Conservation (phyloP, 1,140 invertebrate species). For the Danaus melanippus region DNA sequence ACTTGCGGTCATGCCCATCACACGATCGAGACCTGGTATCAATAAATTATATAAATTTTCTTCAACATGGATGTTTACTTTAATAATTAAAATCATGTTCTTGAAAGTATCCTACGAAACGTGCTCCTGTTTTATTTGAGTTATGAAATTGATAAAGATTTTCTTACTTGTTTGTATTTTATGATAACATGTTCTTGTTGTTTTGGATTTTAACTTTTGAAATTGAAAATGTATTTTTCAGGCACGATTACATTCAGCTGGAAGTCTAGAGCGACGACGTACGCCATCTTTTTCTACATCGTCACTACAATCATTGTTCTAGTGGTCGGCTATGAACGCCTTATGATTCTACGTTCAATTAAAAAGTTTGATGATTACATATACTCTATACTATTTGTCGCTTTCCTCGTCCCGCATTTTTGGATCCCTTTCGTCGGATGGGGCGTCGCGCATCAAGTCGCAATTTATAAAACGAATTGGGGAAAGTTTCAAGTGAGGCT, state of each 20-base stretch:
- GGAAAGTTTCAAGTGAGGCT: slow-evolving; percentile 71
- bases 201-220: too few relatives aligned
- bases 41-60: neutral
- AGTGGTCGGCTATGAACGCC: slow-evolving; percentile 72
- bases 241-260: slow-evolving; percentile 75
- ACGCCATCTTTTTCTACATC: slow-evolving; percentile 74
- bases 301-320: slow-evolving; percentile 70
- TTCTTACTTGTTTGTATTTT: too few relatives aligned
- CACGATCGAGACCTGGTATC: slow-evolving; percentile 62
- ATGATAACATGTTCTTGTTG: too few relatives aligned
- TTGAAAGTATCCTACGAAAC: too few relatives aligned
- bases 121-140: slow-evolving; percentile 6
- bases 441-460: slow-evolving; percentile 76
- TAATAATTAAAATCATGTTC: too few relatives aligned
- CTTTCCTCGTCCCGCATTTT: slow-evolving; percentile 76
- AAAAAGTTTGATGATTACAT: slow-evolving; percentile 77
- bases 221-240: slow-evolving; percentile 15
- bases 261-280: slow-evolving; percentile 72
- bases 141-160: too few relatives aligned
- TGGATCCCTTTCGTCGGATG: slow-evolving; percentile 78
- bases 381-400: slow-evolving; percentile 75
- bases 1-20: slow-evolving; percentile 75
- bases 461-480: slow-evolving; percentile 77
- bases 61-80: too few relatives aligned
- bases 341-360: slow-evolving; percentile 72